Evolutionary conservation across 2,797 vertebrate species (phyloP).

Genomic region (Smutsia gigantea): DNA sequence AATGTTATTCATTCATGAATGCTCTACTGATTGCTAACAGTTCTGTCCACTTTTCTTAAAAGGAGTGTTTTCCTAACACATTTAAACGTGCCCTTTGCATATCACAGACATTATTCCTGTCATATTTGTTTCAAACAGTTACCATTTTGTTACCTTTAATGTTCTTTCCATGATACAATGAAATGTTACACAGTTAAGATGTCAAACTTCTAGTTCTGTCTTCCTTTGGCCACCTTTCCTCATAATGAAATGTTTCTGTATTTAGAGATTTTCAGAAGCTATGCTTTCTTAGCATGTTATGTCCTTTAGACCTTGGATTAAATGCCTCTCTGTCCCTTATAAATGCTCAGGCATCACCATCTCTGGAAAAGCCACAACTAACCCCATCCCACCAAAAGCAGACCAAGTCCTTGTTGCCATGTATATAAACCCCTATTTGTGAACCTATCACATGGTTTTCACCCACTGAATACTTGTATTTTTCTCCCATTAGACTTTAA

Average conservation of each 20-base stretch:
- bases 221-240: not conserved
- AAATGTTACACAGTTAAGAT: not conserved
- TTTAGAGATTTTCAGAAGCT: not conserved
- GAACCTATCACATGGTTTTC: not conserved
- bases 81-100: not conserved
- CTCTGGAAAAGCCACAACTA: not conserved
- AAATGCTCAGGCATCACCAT: not conserved
- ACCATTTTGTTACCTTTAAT: not conserved
- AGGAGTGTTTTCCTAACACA: conserved; percentile 9
- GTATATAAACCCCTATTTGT: not conserved
- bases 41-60: not conserved
- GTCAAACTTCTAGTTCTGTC: not conserved
- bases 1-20: not conserved
- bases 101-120: not conserved
- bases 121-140: not conserved
- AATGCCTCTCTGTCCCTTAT: not conserved
- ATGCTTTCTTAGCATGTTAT: not conserved
- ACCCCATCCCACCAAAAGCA: not conserved
- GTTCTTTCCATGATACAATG: conserved; percentile 4
- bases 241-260: not conserved
- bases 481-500: not conserved
- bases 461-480: not conserved
- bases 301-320: not conserved
- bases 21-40: not conserved
- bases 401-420: not conserved